Base-by-base conservation (phyloP, 2,113 vertebrate genomes). In the Penelope pileata region DNA sequence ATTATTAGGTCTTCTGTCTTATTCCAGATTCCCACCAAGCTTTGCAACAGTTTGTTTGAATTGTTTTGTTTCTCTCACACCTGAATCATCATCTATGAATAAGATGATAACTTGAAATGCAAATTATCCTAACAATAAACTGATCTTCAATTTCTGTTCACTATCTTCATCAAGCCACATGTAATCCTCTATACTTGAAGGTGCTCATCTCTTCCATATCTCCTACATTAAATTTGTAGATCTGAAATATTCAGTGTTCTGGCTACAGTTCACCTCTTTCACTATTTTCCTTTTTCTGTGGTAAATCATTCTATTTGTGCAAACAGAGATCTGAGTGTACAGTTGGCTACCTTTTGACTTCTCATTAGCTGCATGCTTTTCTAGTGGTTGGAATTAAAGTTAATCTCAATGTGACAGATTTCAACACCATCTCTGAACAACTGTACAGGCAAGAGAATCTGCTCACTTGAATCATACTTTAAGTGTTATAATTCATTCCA, bases 401-500 rank as follows among this genome's bases (percentile, higher is more conserved):
- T 40, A 3, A 36, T 8, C 13, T 63, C 8, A 54, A 2, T 59
- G 8, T 77, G 11, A 73, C 32, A 40, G 23, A 74, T 42, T 89
- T 76, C 29, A 76, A 7, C 12, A 40, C 30, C 19, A 19, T 70
- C 21, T 72, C 56, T 43, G 38, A 9, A 67, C 60, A 83, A 4
- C 12, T 72, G 12, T 6, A 34, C 9, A 56, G 11, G 30, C 50
- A 0, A 58, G 26, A 88, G 38, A 83, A 66, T 10, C 16, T 53
- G 26, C 10, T 38, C 56, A 56, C 2, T 1, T 7, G 1, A 56
- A 27, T 24, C 2, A 50, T 26, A 73, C 1, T 5, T 66, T 36
- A 51, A 16, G 4, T 51, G 5, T 42, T 62, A 13, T 24, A 47
- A 50, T 60, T 30, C 36, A 42, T 70, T 48, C 67, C 0, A 45